phyloP scores from a whole-genome alignment of 2,888 invertebrate species.

The Lepidochitona cinerea region DNA sequence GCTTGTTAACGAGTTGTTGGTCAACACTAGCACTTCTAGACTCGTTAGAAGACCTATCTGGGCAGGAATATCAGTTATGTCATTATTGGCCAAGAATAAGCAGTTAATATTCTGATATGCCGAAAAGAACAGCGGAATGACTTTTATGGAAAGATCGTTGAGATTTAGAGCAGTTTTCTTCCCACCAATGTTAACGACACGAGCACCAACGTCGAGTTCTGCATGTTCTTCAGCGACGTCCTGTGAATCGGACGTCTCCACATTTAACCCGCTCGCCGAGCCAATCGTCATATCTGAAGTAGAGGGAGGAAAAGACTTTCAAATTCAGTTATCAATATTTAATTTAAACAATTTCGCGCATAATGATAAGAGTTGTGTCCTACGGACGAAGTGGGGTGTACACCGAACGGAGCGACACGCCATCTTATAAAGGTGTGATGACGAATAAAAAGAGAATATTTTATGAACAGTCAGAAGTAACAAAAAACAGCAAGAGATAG shows the following conservation, averaged over 20 bases:
- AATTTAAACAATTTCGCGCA: no score
- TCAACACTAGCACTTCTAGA: constrained; percentile 48
- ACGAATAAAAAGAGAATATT: no score
- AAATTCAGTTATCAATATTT: no score
- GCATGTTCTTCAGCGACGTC: constrained; percentile 28
- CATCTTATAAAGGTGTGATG: no score
- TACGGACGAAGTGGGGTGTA: no score
- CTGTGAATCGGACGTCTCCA: not conserved
- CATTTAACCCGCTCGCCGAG: no score
- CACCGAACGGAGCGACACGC: no score
- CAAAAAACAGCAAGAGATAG: no score
- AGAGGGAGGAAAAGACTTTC: no score
- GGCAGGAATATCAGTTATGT: constrained; percentile 51
- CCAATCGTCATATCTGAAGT: no score
- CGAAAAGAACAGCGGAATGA: constrained; percentile 45
- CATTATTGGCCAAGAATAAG: constrained; percentile 54
- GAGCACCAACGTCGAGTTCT: constrained; percentile 35
- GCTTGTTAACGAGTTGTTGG: constrained; percentile 48
- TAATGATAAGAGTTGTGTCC: no score
- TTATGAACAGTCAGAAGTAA: no score
- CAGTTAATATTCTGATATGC: constrained; percentile 43
- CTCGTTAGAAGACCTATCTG: constrained; percentile 46
- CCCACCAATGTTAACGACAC: constrained; percentile 39
- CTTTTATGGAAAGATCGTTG: constrained; percentile 31
- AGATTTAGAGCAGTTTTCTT: constrained; percentile 45